Base-by-base conservation (phyloP, 2,113 vertebrate genomes). In the Rhea pennata region DNA sequence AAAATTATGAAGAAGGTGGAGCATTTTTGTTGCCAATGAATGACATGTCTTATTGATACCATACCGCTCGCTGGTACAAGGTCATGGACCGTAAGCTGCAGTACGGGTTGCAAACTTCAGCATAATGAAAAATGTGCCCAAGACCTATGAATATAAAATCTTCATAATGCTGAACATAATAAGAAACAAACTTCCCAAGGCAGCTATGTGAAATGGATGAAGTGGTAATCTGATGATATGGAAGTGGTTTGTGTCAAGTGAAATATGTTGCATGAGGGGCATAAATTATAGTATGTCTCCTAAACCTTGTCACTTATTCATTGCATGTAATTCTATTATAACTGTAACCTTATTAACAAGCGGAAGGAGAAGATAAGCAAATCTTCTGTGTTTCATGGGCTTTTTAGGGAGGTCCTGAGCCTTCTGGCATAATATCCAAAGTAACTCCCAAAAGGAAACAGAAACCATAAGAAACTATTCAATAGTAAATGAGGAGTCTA, bases 391-490 rank as follows among this genome's bases (percentile, higher is more conserved):
- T 33, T 22, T 78, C 3, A 1, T 11, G 14, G 61, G 88, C 36
- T 79, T 92, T 61, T 53, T 44, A 61, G 33, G 42, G 29, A 84
- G 59, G 36, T 93, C 79, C 61, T 87, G 58, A 90, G 74, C 71
- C 86, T 61, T 12, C 19, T 6, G 1, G 12, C 67, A 82, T 22
- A 64, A 77, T 72, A 93, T 54, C 73, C 4, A 3, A 87, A 92
- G 53, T 39, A 82, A 84, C 7, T 56, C 80, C 78, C 71, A 59
- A 54, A 93, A 92, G 69, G 61, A 71, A 87, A 94, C 17, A 84
- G 65, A 86, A 92, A 84, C 50, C 84, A 81, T 75, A 96, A 94
- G 50, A 86, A 96, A 87, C 71, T 80, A 80, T 33, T 77, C 59
- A 86, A 84, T 10, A 86, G 54, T 64, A 90, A 86, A 88, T 19